Percentiles rank a stretch among this genome's conserved stretches.
phyloP scores from a whole-genome alignment of 2,888 invertebrate genomes.

The Phragmatobia fuliginosa region DNA sequence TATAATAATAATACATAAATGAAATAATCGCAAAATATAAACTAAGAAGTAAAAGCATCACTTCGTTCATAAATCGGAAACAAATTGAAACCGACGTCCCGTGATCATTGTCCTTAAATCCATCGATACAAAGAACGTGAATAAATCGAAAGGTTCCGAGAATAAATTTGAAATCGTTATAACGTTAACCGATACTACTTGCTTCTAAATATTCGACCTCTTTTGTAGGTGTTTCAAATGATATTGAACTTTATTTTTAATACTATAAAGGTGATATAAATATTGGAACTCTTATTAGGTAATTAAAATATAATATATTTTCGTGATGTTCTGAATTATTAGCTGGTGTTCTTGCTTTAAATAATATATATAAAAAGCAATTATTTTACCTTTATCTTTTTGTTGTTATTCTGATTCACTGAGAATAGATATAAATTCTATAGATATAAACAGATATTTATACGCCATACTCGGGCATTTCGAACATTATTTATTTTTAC shows the following conservation, averaged over 20 bases:
- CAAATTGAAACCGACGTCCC: conserved; percentile 13
- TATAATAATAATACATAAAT: too few relatives aligned
- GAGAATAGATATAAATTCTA: background rate
- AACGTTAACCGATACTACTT: conserved; percentile 3
- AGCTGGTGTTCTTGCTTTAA: background rate
- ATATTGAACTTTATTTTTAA: background rate
- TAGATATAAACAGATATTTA: background rate
- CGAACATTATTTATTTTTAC: background rate
- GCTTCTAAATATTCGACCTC: background rate
- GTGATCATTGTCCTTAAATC: conserved; percentile 14
- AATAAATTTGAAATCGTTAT: conserved; percentile 19
- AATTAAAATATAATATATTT: background rate
- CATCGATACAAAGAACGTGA: conserved; percentile 1
- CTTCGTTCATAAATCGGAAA: background rate
- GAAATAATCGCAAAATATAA: too few relatives aligned
- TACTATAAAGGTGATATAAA: background rate
- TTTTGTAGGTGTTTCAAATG: background rate
- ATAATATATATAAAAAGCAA: too few relatives aligned
- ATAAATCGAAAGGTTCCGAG: conserved; percentile 14
- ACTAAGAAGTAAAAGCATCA: background rate
- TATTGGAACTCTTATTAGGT: background rate
- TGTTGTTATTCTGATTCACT: background rate
- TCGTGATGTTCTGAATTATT: background rate
- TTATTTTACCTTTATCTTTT: background rate
- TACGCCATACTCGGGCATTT: background rate